Evolutionary conservation across 1,140 invertebrate species (phyloP), one percentile per base, ranked within the genome.

Genomic region (Batillaria attramentaria): DNA sequence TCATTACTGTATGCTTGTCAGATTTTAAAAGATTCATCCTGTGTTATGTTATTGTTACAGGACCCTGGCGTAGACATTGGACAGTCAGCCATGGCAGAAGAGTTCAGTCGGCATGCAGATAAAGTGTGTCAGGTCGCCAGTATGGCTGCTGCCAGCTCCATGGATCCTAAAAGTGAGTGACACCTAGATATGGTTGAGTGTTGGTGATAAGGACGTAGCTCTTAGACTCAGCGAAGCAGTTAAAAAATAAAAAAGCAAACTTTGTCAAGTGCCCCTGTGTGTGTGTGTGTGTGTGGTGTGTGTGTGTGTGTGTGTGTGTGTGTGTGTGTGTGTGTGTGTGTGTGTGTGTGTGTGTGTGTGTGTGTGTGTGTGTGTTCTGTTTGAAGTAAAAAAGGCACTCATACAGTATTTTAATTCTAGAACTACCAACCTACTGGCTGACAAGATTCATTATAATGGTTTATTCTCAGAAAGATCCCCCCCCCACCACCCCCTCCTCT

Each of bases 111-210:
- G 68, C 10, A 42, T 69, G 68, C 24, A 3, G 68, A 70, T 5
- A 70, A 70, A 18, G 5, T 70, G 42, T 46, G 68, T 20, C 68
- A 70, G 41, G 68, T 70, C n/a, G 68, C 68, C n/a, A 42, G 24
- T 42, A 43, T 70, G 68, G 68, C 68, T 3, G n/a, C 68, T 16
- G 68, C 42, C 41, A 70, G 68, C 28, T 70, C 68, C 42, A 70
- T 70, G 68, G 68, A 70, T 46, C 68, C 68, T 31, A 70, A 28
- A 31, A 70, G 68, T 70, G 50, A 37, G 68, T 50, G 24, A 50
- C 46, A 50, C 46, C 10, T 13, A 50, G 46, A 50, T 13, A 13
- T 50, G 10, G 46, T 50, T 50, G 10, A 50, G 46, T 10, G 46
- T 24, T 10, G 46, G 24, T 13, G 24, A 13, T 50, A 24, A 24